A percentile compares a stretch with the other conserved stretches of the same genome.
Conservation (phyloP, 2,888 invertebrate species). For the Amphipyra tragopoginis region DNA sequence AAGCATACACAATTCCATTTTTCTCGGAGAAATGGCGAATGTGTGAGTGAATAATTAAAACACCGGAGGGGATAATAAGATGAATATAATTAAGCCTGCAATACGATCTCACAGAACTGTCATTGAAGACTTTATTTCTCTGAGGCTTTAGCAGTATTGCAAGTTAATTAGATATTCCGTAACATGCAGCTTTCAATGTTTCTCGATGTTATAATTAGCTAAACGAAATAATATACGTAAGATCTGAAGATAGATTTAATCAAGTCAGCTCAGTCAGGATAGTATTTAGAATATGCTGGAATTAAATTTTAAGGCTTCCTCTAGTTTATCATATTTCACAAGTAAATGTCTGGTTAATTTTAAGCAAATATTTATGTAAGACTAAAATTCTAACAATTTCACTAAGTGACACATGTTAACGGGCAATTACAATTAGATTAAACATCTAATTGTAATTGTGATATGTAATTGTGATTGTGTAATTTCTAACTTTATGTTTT, state of each 20-base stretch:
- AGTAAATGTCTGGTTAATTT: slow-evolving; percentile 2
- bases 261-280: slow-evolving; percentile 14
- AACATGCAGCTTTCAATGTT: slow-evolving; percentile 27
- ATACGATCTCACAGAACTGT: slow-evolving; percentile 26
- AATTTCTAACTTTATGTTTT: slow-evolving; percentile 50
- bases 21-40: slow-evolving; percentile 27
- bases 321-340: slow-evolving; percentile 1
- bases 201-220: slow-evolving; percentile 17
- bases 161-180: slow-evolving; percentile 40
- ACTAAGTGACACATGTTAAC: slow-evolving; percentile 30
- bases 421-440: slow-evolving; percentile 54
- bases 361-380: slow-evolving; percentile 2
- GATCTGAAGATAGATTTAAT: slow-evolving; percentile 22
- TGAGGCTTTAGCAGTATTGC: slow-evolving; percentile 33
- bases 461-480: too few species aligned
- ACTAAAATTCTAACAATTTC: slow-evolving; percentile 21
- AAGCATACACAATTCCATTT: slow-evolving; percentile 23
- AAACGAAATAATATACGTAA: neutral
- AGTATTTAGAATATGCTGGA: slow-evolving; percentile 16
- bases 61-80: slow-evolving; percentile 30
- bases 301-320: slow-evolving; percentile 23
- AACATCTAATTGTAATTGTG: too few species aligned
- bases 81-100: slow-evolving; percentile 41
- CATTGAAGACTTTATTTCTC: slow-evolving; percentile 43
- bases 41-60: slow-evolving; percentile 50